Evolutionary conservation across 2,113 vertebrate genomes (phyloP).

Genomic region (Pterophyllum scalare): DNA sequence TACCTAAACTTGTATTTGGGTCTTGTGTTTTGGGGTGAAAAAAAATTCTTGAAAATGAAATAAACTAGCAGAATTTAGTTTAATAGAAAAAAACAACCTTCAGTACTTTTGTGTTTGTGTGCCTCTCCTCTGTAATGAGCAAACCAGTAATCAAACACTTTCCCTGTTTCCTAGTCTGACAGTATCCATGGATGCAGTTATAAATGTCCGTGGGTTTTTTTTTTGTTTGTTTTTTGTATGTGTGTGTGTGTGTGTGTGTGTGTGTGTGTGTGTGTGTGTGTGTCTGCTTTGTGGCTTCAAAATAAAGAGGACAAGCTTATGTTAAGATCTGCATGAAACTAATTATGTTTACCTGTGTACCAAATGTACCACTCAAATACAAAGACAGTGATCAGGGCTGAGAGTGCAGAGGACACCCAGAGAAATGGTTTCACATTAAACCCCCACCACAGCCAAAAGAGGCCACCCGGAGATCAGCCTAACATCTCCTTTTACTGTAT

Average conservation of each 20-base stretch:
- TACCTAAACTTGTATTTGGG: not conserved
- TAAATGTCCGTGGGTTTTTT: not conserved
- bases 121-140: not conserved
- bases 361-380: constrained; percentile 1
- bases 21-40: not conserved
- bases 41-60: not conserved
- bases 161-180: constrained; percentile 34
- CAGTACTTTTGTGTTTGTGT: not conserved
- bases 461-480: not conserved
- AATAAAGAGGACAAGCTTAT: not conserved
- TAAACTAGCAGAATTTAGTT: not conserved
- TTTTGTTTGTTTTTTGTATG: not conserved
- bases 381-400: not conserved
- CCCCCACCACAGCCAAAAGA: not conserved
- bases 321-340: constrained; percentile 19
- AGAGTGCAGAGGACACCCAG: not conserved
- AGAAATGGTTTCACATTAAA: not conserved
- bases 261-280: not conserved
- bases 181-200: constrained; percentile 48
- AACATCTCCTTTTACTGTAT: not conserved
- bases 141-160: constrained; percentile 11
- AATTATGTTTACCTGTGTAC: not conserved
- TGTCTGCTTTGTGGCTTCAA: constrained; percentile 1
- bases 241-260: no score
- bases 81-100: not conserved